Evolutionary conservation across 2,797 vertebrate species (phyloP), one percentile per base, ranked within the genome.

Genomic region (Sebastes elongatus): DNA sequence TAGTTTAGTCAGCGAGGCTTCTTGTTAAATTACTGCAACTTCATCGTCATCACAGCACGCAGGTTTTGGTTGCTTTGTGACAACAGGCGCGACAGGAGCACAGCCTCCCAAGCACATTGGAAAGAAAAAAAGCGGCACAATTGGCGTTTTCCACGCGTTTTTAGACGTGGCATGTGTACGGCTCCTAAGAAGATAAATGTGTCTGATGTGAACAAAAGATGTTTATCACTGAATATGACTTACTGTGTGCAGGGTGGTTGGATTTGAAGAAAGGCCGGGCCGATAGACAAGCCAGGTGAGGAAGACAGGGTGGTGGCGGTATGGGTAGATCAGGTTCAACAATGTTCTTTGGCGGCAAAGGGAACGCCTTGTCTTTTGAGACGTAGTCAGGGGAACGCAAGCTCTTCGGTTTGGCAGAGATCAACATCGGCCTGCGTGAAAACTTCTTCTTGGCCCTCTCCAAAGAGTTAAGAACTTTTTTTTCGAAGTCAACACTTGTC

Each of bases 391-490:
- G 76, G 38, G 87, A 93, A 59, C 7, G 87, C 22, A 91, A 73
- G 35, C 52, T 77, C 85, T 90, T 95, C 1, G 91, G 63, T 88
- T 90, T 93, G 38, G 79, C 60, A 22, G 89, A 91, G 16, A 88
- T 74, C 60, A 94, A 75, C 38, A 94, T 84, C 35, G 94, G 93
- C 67, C 66, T 89, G 5, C 86, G 73, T 1, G 94, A 94, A 68
- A 96, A 94, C 85, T 83, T 96, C 64, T 86, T 95, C 84, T 90
- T 96, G 76, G 94, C 95, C 55, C 71, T 95, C 76, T 96, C 96
- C 75, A 96, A 82, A 5, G 95, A 94, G 89, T 92, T 93, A 4
- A 93, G 42, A 4, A 91, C 71, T 33, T 62, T 90, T 57, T 76
- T 93, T 30, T 94, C 90, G 0, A 84, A 86, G 20, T 89, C 86